Conservation (phyloP, 2,113 vertebrate species). For the Ageneiosus marmoratus region DNA sequence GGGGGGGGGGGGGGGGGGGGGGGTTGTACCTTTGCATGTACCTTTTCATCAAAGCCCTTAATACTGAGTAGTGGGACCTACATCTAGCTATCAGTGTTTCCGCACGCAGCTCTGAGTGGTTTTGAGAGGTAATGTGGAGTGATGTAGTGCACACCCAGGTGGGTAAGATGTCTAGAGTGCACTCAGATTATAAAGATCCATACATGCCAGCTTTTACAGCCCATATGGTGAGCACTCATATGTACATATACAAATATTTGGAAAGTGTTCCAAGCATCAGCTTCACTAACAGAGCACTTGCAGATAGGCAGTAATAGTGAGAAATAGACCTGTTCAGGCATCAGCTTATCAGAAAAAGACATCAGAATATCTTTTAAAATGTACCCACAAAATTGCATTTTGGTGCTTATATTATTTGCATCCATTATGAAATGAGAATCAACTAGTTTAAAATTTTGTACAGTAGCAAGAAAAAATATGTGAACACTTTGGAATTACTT, state of each 20-base stretch:
- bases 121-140: conserved; percentile 11
- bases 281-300: not conserved
- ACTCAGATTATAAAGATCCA: conserved; percentile 27
- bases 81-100: conserved; percentile 26
- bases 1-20: not conserved
- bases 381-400: not conserved
- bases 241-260: not conserved
- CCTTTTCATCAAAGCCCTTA: conserved; percentile 67
- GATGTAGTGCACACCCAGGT: not conserved
- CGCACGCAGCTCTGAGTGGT: conserved; percentile 20
- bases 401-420: not conserved
- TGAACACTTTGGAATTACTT: no score
- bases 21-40: conserved; percentile 42
- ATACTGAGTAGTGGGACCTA: not conserved
- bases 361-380: no score
- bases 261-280: no score
- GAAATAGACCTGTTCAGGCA: not conserved
- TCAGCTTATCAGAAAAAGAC: not conserved
- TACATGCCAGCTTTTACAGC: conserved; percentile 28
- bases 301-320: not conserved
- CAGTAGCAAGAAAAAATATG: no score
- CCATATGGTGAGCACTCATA: not conserved
- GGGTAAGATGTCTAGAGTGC: conserved; percentile 35
- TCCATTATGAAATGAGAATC: not conserved
- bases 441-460: not conserved